Evolutionary conservation across 2,888 invertebrate species (phyloP).

Genomic region (Drosophila birchii): DNA sequence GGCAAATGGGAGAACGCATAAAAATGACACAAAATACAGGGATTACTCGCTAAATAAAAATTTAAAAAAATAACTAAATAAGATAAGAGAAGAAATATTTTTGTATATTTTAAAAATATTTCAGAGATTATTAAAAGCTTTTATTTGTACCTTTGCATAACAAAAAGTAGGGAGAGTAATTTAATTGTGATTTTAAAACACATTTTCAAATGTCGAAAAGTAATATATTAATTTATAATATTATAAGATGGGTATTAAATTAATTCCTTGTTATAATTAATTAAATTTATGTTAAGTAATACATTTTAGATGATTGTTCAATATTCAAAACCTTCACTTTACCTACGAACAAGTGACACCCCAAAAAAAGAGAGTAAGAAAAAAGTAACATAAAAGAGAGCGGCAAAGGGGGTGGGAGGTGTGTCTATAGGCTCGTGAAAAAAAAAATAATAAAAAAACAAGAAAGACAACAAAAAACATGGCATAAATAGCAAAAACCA

Average conservation of each 20-base stretch:
- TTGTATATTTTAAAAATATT: background rate
- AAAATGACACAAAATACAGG: constrained; percentile 29
- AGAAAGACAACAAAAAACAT: constrained; percentile 29
- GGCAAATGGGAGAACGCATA: constrained; percentile 39
- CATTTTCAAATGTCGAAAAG: background rate
- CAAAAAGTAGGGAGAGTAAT: too few relatives aligned
- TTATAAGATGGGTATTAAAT: background rate
- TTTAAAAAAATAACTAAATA: background rate
- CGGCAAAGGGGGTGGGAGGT: constrained; percentile 21
- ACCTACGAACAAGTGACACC: constrained; percentile 27
- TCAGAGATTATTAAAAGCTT: too few relatives aligned
- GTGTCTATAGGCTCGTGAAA: constrained; percentile 18
- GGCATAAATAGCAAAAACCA: constrained; percentile 39
- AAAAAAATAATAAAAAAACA: constrained; percentile 3
- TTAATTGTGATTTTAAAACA: background rate
- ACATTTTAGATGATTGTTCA: background rate
- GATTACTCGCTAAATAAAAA: background rate
- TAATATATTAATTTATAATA: background rate
- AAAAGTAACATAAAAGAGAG: constrained; percentile 10
- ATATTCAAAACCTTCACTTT: background rate
- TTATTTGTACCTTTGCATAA: too few relatives aligned
- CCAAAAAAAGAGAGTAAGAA: background rate
- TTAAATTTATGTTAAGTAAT: background rate
- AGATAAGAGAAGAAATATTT: background rate
- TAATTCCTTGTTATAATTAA: background rate